phyloP scores from a whole-genome alignment of 2,797 vertebrate species.

The Danionella dracula region DNA sequence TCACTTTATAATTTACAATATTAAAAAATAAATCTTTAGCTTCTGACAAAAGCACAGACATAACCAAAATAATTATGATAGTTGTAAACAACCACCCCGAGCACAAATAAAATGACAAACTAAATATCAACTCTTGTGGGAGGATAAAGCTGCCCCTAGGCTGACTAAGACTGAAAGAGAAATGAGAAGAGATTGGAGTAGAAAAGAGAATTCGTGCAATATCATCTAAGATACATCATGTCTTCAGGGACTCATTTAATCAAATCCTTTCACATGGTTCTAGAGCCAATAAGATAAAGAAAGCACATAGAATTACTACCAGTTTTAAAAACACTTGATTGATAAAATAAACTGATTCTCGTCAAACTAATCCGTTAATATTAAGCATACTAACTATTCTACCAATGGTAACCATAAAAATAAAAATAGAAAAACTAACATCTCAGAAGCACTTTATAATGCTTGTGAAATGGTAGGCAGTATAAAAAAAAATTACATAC shows the following conservation, averaged over 20 bases:
- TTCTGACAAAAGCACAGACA: neutral
- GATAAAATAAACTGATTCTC: slow-evolving; percentile 4
- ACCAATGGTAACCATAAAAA: slow-evolving; percentile 6
- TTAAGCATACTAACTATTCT: neutral
- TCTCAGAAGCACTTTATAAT: too few relatives aligned
- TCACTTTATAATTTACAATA: neutral
- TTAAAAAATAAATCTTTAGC: neutral
- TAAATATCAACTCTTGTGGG: neutral
- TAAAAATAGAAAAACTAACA: too few relatives aligned
- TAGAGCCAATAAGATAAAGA: slow-evolving; percentile 13
- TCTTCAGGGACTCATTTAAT: slow-evolving; percentile 18
- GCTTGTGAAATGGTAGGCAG: slow-evolving; percentile 4
- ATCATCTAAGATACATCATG: neutral
- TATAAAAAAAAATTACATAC: neutral
- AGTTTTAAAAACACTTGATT: slow-evolving; percentile 19
- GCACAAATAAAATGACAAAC: slow-evolving; percentile 10
- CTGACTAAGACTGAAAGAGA: slow-evolving; percentile 15
- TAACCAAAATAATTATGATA: neutral
- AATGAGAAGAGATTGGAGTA: slow-evolving; percentile 12
- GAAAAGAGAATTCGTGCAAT: neutral
- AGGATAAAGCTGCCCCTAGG: slow-evolving; percentile 10
- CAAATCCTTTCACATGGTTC: slow-evolving; percentile 13
- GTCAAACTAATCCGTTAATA: neutral
- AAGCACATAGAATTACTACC: slow-evolving; percentile 5
- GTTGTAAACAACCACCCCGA: slow-evolving; percentile 10